Evolutionary conservation across 2,888 invertebrate species (phyloP).

Genomic region (Ectropis crepuscularia): DNA sequence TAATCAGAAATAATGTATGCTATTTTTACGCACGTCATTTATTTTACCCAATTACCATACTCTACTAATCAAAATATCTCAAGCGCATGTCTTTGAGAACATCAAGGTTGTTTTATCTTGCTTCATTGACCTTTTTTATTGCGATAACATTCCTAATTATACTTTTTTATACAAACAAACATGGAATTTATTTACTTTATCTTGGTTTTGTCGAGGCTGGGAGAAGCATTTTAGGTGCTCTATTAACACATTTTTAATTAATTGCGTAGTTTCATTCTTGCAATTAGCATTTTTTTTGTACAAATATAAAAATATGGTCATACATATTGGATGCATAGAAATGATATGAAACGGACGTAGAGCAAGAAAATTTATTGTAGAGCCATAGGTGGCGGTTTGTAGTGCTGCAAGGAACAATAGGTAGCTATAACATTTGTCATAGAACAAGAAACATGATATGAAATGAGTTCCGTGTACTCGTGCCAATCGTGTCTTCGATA

Average conservation of each 20-base stretch:
- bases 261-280: too few relatives aligned
- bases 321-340: neutral
- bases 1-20: too few relatives aligned
- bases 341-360: neutral
- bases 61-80: neutral
- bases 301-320: too few relatives aligned
- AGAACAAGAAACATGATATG: constrained; percentile 36
- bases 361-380: constrained; percentile 2
- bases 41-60: neutral
- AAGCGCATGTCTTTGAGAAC: constrained; percentile 6
- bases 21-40: neutral
- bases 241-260: too few relatives aligned
- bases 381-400: neutral
- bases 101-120: constrained; percentile 18
- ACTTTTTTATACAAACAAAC: constrained; percentile 30
- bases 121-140: constrained; percentile 12
- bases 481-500: constrained; percentile 63
- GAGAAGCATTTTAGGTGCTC: neutral
- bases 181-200: neutral
- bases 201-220: neutral
- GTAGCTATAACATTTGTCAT: constrained; percentile 2
- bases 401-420: constrained; percentile 1
- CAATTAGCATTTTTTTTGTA: too few relatives aligned
- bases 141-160: constrained; percentile 14
- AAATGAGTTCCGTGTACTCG: constrained; percentile 48